phyloP scores from a whole-genome alignment of 1,140 invertebrate genomes.

The Drosophila orena region DNA sequence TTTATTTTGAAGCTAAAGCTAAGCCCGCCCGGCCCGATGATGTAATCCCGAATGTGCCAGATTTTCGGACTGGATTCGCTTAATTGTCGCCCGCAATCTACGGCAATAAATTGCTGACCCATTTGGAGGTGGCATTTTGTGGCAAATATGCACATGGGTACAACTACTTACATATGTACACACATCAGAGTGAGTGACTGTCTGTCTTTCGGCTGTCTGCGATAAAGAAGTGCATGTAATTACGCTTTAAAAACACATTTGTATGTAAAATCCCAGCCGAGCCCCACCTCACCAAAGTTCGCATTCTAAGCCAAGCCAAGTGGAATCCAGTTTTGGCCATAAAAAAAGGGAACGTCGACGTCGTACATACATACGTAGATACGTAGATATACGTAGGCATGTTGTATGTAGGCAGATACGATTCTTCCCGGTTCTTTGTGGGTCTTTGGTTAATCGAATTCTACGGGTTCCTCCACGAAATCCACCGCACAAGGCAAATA shows the following conservation, averaged over 20 bases:
- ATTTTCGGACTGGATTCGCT: constrained; percentile 70
- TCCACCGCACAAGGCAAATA: constrained; percentile 23
- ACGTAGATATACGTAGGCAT: no score
- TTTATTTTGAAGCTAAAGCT: constrained; percentile 30
- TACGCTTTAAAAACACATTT: constrained; percentile 73
- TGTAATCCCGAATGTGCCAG: constrained; percentile 75
- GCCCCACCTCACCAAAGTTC: constrained; percentile 50
- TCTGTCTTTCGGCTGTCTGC: constrained; percentile 13
- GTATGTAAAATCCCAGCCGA: constrained; percentile 55
- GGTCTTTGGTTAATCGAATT: constrained; percentile 45
- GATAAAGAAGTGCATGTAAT: constrained; percentile 80
- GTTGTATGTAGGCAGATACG: constrained; percentile 26
- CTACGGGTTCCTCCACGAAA: constrained; percentile 50
- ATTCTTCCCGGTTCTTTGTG: constrained; percentile 47
- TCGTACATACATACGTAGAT: no score
- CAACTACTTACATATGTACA: constrained; percentile 9
- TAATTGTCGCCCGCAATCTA: constrained; percentile 72
- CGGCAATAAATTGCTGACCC: constrained; percentile 77
- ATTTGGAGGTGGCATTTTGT: constrained; percentile 71
- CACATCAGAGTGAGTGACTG: constrained; percentile 12
- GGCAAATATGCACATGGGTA: constrained; percentile 38
- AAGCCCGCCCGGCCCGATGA: constrained; percentile 63
- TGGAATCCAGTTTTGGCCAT: constrained; percentile 79
- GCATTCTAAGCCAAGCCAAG: constrained; percentile 74
- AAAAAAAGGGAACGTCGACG: constrained; percentile 75